Base-by-base conservation (phyloP, 2,888 invertebrate genomes). In the Leucoma salicis region DNA sequence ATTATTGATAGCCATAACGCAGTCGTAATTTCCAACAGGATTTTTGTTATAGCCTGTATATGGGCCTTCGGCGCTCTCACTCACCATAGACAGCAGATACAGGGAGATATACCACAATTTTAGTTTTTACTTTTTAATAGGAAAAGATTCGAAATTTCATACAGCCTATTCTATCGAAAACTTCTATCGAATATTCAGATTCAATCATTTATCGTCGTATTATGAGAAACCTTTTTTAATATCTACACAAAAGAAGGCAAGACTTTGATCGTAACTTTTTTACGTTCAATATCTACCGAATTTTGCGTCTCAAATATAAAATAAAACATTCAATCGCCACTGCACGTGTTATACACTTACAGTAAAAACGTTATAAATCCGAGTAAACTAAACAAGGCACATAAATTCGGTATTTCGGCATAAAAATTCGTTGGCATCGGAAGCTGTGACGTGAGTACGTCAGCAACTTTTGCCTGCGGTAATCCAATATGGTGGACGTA, bases 391-490 rank as follows among this genome's bases (percentile, higher is more conserved):
- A 57, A 66, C 53, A 66, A 58, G 34, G 46, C 47, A 42, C 48
- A 53, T 54, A 55, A 55, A 52, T 48, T 40, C 41, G 45, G 39
- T 54, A 57, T 58, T 56, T 57, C 31, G 32, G 52, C 41, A 41
- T 49, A 59, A 62, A 61, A 58, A 57, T 53, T 44, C 38, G 34
- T 37, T 37, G 43, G 32, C 46, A 52, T 59, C 47, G 57, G 59
- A 53, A 50, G 53, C 58, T 63, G 66, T 71, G 69, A 70, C 70
- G 56, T 35, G 62, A 64, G 52, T 47, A 53, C 70, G 78, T 82
- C 82, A 80, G 83, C 83, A 64, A 63, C 63, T 75, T 80, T 67
- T 66, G 74, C 74, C 75, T 73, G 57, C 76, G 64, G 74, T 82
- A 78, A 82, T 80, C 76, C 82, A 82, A 81, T 83, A 82, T 78